Conservation (phyloP, 2,113 vertebrate genomes). For the Pelecanoides urinatrix region DNA sequence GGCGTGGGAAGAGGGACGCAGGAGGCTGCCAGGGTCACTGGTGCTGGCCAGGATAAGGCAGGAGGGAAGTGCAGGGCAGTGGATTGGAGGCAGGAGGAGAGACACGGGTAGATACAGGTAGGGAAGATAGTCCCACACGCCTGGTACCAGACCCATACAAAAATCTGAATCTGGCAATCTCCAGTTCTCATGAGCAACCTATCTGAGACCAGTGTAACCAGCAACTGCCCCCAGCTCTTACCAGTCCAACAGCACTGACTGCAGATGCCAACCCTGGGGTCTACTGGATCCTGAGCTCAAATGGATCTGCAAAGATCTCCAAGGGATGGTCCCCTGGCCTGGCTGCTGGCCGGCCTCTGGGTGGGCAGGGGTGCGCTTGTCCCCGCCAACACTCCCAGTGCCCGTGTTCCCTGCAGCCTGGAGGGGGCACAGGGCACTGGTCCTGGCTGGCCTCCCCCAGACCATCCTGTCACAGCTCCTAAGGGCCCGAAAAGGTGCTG, state of each 20-base stretch:
- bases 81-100: neutral
- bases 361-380: neutral
- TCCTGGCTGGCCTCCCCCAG: neutral
- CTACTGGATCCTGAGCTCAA: neutral
- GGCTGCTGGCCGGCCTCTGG: neutral
- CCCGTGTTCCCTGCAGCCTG: fast-evolving
- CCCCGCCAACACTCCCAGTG: neutral
- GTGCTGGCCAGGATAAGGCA: neutral
- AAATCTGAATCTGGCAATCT: neutral
- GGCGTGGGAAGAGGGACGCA: neutral
- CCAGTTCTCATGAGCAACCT: neutral
- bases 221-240: neutral
- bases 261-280: neutral
- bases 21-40: neutral
- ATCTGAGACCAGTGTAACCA: neutral
- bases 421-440: fast-evolving
- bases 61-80: neutral
- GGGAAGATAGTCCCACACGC: neutral
- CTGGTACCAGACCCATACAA: neutral
- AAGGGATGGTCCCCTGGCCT: neutral
- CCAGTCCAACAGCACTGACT: neutral
- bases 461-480: neutral
- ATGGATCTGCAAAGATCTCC: neutral
- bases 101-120: neutral
- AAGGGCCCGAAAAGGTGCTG: neutral